Base-by-base conservation (phyloP, 2,797 vertebrate genomes). In the Naso thynnoides region DNA sequence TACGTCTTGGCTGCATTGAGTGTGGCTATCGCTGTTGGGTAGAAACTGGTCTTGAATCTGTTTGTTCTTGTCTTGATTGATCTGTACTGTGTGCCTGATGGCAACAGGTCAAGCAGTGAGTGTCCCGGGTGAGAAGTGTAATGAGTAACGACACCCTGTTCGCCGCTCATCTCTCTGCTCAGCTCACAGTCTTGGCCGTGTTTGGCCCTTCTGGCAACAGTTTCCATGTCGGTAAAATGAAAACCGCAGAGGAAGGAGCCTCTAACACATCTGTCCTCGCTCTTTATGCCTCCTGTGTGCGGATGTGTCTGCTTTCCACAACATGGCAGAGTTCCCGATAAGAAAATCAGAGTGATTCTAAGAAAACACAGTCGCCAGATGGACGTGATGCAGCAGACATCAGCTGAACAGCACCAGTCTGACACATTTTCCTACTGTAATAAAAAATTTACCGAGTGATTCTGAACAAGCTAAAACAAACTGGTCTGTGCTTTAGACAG, bases 71-170 rank as follows among this genome's bases (percentile, higher is more conserved):
- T n/a, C n/a, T n/a, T n/a, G n/a, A n/a, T n/a, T n/a, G n/a, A n/a
- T n/a, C n/a, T n/a, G n/a, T n/a, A n/a, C n/a, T n/a, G n/a, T n/a
- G n/a, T n/a, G n/a, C n/a, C n/a, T n/a, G n/a, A n/a, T n/a, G n/a
- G n/a, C n/a, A n/a, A n/a, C n/a, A n/a, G n/a, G n/a, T n/a, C n/a
- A n/a, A n/a, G n/a, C n/a, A n/a, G n/a, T n/a, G n/a, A n/a, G n/a
- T n/a, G n/a, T n/a, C n/a, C n/a, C n/a, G n/a, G n/a, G n/a, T n/a
- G n/a, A n/a, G n/a, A n/a, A n/a, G n/a, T n/a, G n/a, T n/a, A n/a
- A n/a, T n/a, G n/a, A n/a, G n/a, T 93, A 92, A 92, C 91, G 82
- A 91, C 79, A 86, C 52, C 82, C 76, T 87, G 57, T 78, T 50
- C 54, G 56, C 27, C 71, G 52, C 55, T 81, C 80, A 44, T 74